Percentiles rank a stretch among this genome's conserved stretches.
Conservation (phyloP, 2,888 invertebrate species). For the Diachrysia chrysitis region DNA sequence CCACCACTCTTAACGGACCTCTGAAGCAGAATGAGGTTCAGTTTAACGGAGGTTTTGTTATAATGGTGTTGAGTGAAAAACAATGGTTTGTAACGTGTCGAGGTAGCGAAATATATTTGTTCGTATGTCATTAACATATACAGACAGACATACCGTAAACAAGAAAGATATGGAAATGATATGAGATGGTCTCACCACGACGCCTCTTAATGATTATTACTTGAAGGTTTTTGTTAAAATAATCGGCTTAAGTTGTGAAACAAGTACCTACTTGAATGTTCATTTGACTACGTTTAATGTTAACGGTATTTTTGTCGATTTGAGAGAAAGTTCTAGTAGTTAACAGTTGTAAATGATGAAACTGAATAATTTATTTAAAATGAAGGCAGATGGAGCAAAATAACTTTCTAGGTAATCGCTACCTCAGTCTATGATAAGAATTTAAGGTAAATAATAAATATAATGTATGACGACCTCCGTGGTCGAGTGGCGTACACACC, state of each 20-base stretch:
- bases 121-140: conserved; percentile 80
- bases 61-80: conserved; percentile 67
- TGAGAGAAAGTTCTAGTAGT: neutral
- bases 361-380: neutral
- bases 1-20: conserved; percentile 66
- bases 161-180: conserved; percentile 84
- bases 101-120: conserved; percentile 81
- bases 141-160: conserved; percentile 80
- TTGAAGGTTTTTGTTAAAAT: conserved; percentile 61
- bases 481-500: too few species aligned
- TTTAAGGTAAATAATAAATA: too few species aligned
- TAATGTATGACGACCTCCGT: too few species aligned
- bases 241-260: conserved; percentile 33
- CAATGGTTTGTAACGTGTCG: conserved; percentile 72
- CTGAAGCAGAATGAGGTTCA: conserved; percentile 3
- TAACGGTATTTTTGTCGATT: conserved; percentile 1
- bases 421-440: too few species aligned
- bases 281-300: conserved; percentile 14
- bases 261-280: conserved; percentile 26
- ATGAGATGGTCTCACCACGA: conserved; percentile 66
- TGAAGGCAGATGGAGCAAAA: too few species aligned
- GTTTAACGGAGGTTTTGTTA: conserved; percentile 53
- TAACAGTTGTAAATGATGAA: neutral
- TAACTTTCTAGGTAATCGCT: too few species aligned
- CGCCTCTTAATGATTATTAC: conserved; percentile 66